These are phyloP conservation scores for Parauchenoglanis ngamensis DNA, from an alignment of 2,797 vertebrate genomes.

Conservation along the genomic window DNA sequence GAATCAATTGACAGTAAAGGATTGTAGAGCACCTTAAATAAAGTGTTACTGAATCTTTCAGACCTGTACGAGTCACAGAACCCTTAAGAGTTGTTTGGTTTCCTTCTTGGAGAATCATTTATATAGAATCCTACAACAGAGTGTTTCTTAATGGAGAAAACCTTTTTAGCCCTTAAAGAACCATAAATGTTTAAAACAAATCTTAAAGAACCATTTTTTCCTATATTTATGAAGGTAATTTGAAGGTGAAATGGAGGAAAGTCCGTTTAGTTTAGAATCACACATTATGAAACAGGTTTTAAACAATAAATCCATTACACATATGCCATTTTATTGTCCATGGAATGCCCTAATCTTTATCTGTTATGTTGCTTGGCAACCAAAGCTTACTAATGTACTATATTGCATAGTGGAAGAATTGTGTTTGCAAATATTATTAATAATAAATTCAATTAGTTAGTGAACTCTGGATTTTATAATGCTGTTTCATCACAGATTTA, in stretches of 20 bases:
- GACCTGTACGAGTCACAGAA: background rate
- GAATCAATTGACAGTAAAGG: background rate
- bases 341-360: background rate
- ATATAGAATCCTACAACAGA: background rate
- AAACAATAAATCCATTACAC: background rate
- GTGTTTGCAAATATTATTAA: background rate
- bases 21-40: background rate
- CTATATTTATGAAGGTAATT: background rate
- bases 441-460: background rate
- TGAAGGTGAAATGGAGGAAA: background rate
- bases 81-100: background rate
- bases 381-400: background rate
- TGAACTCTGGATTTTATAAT: background rate
- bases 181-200: background rate
- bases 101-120: background rate
- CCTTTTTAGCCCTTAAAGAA: background rate
- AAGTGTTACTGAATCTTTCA: background rate
- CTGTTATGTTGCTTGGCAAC: background rate
- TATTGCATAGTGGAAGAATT: background rate
- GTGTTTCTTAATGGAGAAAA: background rate
- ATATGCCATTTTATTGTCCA: background rate
- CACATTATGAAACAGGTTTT: background rate
- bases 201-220: background rate
- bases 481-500: background rate
- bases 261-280: background rate